Conservation (phyloP, 2,797 vertebrate species). For the Pteronotus mesoamericanus region DNA sequence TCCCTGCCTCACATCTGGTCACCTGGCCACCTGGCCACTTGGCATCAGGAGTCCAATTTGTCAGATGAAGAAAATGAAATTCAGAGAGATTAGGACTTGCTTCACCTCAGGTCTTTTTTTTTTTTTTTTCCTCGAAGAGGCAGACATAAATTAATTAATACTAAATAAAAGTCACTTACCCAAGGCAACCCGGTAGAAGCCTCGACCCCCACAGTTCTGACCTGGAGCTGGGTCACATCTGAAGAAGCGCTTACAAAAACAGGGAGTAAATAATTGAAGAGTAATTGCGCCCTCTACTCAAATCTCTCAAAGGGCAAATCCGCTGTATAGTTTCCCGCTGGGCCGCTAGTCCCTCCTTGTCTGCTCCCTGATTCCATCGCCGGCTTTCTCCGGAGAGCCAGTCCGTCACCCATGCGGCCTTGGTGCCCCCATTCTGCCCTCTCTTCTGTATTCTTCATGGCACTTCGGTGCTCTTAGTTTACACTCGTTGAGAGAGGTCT, state of each 20-base stretch:
- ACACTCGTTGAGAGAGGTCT: not conserved
- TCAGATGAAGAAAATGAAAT: not conserved
- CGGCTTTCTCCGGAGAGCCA: fast-evolving
- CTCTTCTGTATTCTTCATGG: not conserved
- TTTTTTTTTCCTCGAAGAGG: not conserved
- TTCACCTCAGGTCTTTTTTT: not conserved
- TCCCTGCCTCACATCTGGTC: not conserved
- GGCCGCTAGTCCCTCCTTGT: not conserved
- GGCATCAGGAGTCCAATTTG: not conserved
- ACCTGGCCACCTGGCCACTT: not conserved
- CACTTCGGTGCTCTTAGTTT: not conserved
- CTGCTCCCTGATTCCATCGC: not conserved
- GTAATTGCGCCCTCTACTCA: not conserved
- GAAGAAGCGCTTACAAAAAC: not conserved
- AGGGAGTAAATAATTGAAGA: not conserved
- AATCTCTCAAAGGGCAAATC: not conserved
- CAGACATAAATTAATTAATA: not conserved
- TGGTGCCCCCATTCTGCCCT: not conserved
- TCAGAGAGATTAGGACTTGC: not conserved
- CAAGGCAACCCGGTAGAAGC: not conserved
- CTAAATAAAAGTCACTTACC: not conserved
- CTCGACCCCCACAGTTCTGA: not conserved
- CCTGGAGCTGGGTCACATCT: not conserved
- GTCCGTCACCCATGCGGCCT: fast-evolving
- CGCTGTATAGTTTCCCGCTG: not conserved